phyloP scores from a whole-genome alignment of 2,888 invertebrate genomes.

The Mythimna albipuncta region DNA sequence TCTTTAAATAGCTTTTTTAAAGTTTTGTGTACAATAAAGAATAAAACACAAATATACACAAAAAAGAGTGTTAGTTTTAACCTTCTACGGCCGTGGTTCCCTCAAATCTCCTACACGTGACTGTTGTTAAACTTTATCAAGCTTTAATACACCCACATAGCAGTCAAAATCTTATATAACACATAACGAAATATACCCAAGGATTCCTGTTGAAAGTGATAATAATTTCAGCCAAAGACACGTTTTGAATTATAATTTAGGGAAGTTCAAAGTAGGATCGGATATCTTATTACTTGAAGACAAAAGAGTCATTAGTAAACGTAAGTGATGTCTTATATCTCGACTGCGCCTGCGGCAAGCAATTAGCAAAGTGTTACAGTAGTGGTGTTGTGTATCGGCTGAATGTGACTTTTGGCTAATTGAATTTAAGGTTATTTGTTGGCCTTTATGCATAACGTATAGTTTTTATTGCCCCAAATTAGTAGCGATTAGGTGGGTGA shows the following conservation, averaged over 20 bases:
- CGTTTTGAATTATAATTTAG: constrained; percentile 32
- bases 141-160: constrained; percentile 3
- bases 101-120: constrained; percentile 2
- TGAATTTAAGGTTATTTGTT: constrained; percentile 14
- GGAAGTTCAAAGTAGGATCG: constrained; percentile 26
- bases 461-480: not conserved
- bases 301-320: constrained; percentile 32
- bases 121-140: constrained; percentile 22
- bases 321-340: constrained; percentile 19
- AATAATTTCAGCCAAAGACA: constrained; percentile 32
- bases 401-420: constrained; percentile 29
- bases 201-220: constrained; percentile 43
- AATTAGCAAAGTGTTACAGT: constrained; percentile 52
- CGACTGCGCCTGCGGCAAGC: constrained; percentile 13
- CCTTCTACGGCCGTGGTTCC: not conserved
- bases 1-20: too few species aligned
- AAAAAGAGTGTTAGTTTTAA: not conserved
- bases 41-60: not conserved
- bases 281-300: constrained; percentile 30
- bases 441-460: not conserved
- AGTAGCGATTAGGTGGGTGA: not conserved
- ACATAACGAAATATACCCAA: constrained; percentile 13
- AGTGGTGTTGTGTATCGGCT: not conserved
- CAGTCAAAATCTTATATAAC: constrained; percentile 26
- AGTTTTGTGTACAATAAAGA: too few species aligned